Evolutionary conservation across 2,888 invertebrate genomes (phyloP).

Genomic region (Calameuta idolon): DNA sequence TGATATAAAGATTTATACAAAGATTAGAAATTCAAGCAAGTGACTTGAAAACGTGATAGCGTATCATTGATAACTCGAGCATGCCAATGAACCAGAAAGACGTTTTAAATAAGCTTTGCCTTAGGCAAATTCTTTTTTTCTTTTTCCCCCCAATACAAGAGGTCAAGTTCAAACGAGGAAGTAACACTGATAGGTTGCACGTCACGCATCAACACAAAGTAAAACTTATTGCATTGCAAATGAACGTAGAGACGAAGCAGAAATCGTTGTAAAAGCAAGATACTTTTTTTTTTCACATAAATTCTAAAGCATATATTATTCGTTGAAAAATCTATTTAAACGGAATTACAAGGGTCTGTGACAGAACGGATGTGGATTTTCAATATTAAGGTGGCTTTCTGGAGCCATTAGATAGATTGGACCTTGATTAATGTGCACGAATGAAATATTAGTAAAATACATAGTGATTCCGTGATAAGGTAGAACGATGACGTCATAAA

Average conservation of each 20-base stretch:
- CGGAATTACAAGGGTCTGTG: not conserved
- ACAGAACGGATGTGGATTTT: not conserved
- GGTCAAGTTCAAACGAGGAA: not conserved
- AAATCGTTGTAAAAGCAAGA: not conserved
- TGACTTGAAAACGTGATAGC: not conserved
- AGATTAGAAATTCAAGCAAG: not conserved
- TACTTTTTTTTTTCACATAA: no score
- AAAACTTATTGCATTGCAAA: not conserved
- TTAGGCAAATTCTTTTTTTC: not conserved
- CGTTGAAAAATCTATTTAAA: not conserved
- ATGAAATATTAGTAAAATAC: not conserved
- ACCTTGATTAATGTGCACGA: not conserved
- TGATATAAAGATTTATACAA: not conserved
- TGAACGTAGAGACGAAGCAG: not conserved
- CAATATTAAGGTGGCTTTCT: not conserved
- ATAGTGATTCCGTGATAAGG: not conserved
- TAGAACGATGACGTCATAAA: not conserved
- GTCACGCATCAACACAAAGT: not conserved
- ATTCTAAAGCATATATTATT: not conserved
- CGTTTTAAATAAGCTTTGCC: not conserved
- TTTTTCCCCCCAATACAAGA: not conserved
- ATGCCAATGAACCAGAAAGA: not conserved
- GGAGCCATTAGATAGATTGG: not conserved
- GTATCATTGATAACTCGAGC: not conserved
- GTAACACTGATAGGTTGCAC: not conserved